phyloP scores from a whole-genome alignment of 2,888 invertebrate genomes.

The Cinara cedri region DNA sequence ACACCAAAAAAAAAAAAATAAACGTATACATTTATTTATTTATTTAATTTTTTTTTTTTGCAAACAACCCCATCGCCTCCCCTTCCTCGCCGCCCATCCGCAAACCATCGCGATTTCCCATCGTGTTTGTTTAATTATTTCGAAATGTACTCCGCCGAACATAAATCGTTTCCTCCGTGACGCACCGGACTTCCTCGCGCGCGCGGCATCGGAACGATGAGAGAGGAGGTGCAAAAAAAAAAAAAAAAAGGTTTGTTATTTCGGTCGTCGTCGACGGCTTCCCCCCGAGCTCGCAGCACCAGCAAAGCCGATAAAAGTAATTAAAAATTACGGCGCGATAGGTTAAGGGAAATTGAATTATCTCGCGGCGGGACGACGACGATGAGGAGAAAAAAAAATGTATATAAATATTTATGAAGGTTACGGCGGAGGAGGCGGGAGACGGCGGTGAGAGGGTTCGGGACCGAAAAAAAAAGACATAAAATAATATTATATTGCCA shows the following conservation, averaged over 20 bases:
- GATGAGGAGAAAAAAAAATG: conserved; percentile 17
- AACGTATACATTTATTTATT: conserved; percentile 27
- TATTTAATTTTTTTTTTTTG: conserved; percentile 18
- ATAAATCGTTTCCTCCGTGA: conserved; percentile 57
- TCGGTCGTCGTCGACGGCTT: conserved; percentile 38
- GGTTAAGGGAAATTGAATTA: conserved; percentile 57
- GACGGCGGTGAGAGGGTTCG: conserved; percentile 26
- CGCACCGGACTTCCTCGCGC: conserved; percentile 56
- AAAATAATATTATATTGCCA: conserved; percentile 52
- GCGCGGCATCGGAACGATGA: background rate
- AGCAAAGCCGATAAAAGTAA: conserved; percentile 55
- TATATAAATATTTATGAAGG: conserved; percentile 52
- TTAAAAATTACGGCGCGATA: conserved; percentile 56
- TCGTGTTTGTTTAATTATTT: conserved; percentile 58
- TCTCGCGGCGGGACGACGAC: conserved; percentile 46
- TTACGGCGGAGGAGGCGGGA: no score
- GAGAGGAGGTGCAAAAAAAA: background rate
- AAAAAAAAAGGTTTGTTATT: conserved; percentile 56
- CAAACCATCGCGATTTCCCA: conserved; percentile 45
- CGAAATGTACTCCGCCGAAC: conserved; percentile 53
- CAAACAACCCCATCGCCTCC: background rate
- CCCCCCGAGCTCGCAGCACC: background rate
- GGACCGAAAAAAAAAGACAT: conserved; percentile 35
- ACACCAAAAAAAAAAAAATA: background rate
- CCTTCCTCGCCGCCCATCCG: background rate